Percentiles rank a stretch among this genome's conserved stretches.
Evolutionary conservation across 2,888 invertebrate species (phyloP).

Genomic region (Platycheirus albimanus): DNA sequence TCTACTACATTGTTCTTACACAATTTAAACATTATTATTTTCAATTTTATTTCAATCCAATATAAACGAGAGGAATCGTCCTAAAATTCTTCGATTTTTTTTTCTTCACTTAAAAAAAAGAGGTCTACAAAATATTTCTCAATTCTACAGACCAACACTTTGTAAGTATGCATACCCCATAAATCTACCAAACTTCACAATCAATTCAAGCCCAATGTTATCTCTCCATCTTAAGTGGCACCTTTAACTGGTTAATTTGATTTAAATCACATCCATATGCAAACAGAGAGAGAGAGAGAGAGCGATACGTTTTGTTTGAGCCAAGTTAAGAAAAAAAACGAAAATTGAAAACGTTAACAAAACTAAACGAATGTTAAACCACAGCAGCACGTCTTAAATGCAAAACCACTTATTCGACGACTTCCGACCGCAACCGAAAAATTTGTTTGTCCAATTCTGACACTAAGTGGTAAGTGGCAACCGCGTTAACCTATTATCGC

Average conservation of each 20-base stretch:
- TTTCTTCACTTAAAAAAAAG: too few relatives aligned
- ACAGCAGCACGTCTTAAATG: conserved; percentile 69
- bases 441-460: conserved; percentile 72
- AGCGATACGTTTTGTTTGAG: too few relatives aligned
- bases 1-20: too few relatives aligned
- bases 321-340: neutral
- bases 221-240: conserved; percentile 73
- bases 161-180: conserved; percentile 13
- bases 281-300: too few relatives aligned
- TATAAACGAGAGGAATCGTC: too few relatives aligned
- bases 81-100: too few relatives aligned
- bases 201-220: conserved; percentile 58
- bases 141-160: neutral
- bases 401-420: conserved; percentile 65
- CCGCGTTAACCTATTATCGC: conserved; percentile 75
- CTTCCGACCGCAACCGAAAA: conserved; percentile 71
- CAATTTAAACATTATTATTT: too few relatives aligned
- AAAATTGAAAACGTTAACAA: conserved; percentile 2
- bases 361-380: conserved; percentile 51
- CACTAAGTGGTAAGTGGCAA: conserved; percentile 72
- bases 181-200: conserved; percentile 59
- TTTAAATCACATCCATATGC: conserved; percentile 53
- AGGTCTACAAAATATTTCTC: too few relatives aligned
- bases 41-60: too few relatives aligned
- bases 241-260: conserved; percentile 71